phyloP scores from a whole-genome alignment of 2,113 vertebrate genomes.

The Caloenas nicobarica region DNA sequence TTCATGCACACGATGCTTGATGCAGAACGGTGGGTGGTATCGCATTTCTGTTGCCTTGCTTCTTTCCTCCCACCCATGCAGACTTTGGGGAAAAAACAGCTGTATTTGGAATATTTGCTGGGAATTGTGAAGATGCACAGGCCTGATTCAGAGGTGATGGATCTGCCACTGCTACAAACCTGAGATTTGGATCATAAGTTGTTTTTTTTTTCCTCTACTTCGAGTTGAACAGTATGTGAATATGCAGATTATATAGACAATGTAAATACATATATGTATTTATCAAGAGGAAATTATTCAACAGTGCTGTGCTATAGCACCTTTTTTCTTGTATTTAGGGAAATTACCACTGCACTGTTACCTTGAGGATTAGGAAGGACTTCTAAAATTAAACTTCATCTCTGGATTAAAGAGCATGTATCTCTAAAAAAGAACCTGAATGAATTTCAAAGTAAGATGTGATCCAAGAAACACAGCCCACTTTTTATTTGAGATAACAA shows the following conservation, averaged over 20 bases:
- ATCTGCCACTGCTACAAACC: not conserved
- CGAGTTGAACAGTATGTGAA: not conserved
- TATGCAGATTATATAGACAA: not conserved
- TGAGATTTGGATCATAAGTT: not conserved
- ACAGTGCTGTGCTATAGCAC: not conserved
- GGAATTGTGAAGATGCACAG: not conserved
- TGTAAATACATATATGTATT: not conserved
- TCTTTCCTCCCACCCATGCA: fast-evolving
- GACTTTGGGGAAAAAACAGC: not conserved
- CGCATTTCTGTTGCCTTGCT: not conserved
- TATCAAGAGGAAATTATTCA: not conserved
- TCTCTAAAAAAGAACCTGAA: not conserved
- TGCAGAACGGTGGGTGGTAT: not conserved
- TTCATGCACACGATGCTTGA: too few species aligned
- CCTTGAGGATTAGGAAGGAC: not conserved
- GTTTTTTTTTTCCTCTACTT: not conserved
- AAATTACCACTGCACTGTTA: not conserved
- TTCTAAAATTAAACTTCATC: not conserved
- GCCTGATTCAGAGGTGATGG: not conserved
- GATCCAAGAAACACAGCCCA: not conserved
- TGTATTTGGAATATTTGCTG: not conserved
- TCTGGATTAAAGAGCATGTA: not conserved
- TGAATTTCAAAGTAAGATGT: not conserved
- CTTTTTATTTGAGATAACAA: slow-evolving; percentile 36
- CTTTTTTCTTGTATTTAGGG: not conserved